phyloP scores from a whole-genome alignment of 1,140 invertebrate genomes.

The Panagrolaimus sp. region DNA sequence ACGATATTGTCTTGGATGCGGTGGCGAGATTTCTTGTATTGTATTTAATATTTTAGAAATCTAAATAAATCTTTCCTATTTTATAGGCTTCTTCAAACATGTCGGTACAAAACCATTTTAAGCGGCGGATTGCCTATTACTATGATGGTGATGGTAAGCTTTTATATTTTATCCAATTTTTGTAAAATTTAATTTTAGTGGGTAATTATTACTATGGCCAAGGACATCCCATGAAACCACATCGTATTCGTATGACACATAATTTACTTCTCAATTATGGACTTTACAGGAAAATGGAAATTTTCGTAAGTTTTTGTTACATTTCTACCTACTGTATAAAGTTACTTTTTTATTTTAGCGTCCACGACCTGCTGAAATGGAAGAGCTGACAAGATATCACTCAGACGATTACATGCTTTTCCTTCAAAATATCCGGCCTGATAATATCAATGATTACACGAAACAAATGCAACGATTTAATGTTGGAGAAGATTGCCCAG shows the following conservation, averaged over 20 bases:
- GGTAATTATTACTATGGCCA: background rate
- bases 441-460: background rate
- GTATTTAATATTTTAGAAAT: too few species aligned
- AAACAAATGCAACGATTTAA: background rate
- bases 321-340: background rate
- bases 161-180: background rate
- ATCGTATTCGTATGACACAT: background rate
- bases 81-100: background rate
- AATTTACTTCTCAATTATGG: background rate
- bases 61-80: too few species aligned
- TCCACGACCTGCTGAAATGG: background rate
- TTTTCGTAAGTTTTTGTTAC: background rate
- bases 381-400: conserved; percentile 69
- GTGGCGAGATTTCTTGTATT: too few species aligned
- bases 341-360: background rate
- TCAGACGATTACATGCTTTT: conserved; percentile 97
- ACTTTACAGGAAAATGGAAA: background rate
- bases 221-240: conserved; percentile 14
- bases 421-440: background rate
- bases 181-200: background rate
- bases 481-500: background rate
- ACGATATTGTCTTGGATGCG: too few species aligned
- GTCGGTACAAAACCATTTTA: conserved; percentile 72
- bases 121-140: conserved; percentile 91
- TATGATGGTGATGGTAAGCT: conserved; percentile 82